Conservation (phyloP, 1,140 invertebrate genomes). For the Sitobion miscanthi region DNA sequence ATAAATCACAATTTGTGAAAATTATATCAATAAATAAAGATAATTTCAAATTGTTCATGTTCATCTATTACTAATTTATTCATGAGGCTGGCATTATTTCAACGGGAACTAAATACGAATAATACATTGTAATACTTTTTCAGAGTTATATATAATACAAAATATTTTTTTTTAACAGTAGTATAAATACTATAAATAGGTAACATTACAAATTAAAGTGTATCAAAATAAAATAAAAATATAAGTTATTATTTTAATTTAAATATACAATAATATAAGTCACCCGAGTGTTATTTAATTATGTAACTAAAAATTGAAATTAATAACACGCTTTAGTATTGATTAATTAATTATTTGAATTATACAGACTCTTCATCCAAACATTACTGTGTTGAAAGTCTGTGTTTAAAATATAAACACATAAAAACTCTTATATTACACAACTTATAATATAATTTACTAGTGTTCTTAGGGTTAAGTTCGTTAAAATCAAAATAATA, state of each 20-base stretch:
- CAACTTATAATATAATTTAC: neutral
- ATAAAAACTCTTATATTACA: neutral
- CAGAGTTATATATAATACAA: neutral
- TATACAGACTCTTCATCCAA: neutral
- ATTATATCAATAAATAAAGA: neutral
- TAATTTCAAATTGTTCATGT: neutral
- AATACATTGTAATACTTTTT: neutral
- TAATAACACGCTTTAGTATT: no score
- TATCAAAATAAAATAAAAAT: neutral
- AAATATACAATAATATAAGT: neutral
- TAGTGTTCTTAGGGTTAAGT: neutral
- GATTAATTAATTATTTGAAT: neutral
- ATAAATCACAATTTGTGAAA: constrained; percentile 6
- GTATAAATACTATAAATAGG: neutral
- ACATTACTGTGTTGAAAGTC: neutral
- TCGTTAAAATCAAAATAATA: neutral
- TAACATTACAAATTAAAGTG: neutral
- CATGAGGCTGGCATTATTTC: neutral
- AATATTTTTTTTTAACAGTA: neutral
- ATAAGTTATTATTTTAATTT: neutral
- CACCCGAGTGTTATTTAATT: neutral
- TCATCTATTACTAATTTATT: constrained; percentile 22
- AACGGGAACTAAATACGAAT: neutral
- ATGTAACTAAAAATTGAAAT: neutral
- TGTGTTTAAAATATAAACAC: neutral